Percentiles rank a stretch among this genome's conserved stretches.
Conservation (phyloP, 2,797 vertebrate species). For the Pelodytes ibericus region DNA sequence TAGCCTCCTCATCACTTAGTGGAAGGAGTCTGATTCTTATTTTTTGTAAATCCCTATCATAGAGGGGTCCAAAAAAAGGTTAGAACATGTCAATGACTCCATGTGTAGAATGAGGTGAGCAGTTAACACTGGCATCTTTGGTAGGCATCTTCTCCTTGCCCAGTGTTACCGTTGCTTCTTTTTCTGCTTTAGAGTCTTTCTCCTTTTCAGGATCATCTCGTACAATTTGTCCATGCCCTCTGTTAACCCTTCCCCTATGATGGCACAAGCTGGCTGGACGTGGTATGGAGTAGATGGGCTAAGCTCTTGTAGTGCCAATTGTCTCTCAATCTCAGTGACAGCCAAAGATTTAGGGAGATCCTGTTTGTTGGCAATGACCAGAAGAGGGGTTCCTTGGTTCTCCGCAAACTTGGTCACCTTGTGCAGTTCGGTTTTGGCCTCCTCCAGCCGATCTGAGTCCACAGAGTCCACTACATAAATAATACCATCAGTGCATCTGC, state of each 20-base stretch:
- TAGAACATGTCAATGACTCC: neutral
- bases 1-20: slow-evolving; percentile 30
- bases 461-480: slow-evolving; percentile 99
- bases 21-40: slow-evolving; percentile 26
- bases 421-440: slow-evolving; percentile 94
- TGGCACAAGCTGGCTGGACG: slow-evolving; percentile 95
- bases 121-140: slow-evolving; percentile 35
- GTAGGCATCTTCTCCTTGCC: slow-evolving; percentile 23
- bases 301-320: slow-evolving; percentile 90
- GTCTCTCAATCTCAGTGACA: slow-evolving; percentile 91
- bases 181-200: slow-evolving; percentile 92
- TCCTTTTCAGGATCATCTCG: slow-evolving; percentile 95
- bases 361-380: slow-evolving; percentile 98
- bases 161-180: slow-evolving; percentile 83
- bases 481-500: slow-evolving; percentile 95
- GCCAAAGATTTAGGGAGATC: slow-evolving; percentile 92
- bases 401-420: slow-evolving; percentile 95
- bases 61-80: neutral
- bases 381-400: slow-evolving; percentile 93
- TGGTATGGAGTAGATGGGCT: slow-evolving; percentile 92
- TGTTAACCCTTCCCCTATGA: slow-evolving; percentile 94
- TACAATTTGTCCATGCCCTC: slow-evolving; percentile 98
- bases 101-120: slow-evolving; percentile 5
- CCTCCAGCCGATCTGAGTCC: slow-evolving; percentile 92
- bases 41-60: slow-evolving; percentile 6